These are phyloP conservation scores for Tenualosa ilisha DNA, from an alignment of 2,797 vertebrate genomes.

Conservation along the genomic window DNA sequence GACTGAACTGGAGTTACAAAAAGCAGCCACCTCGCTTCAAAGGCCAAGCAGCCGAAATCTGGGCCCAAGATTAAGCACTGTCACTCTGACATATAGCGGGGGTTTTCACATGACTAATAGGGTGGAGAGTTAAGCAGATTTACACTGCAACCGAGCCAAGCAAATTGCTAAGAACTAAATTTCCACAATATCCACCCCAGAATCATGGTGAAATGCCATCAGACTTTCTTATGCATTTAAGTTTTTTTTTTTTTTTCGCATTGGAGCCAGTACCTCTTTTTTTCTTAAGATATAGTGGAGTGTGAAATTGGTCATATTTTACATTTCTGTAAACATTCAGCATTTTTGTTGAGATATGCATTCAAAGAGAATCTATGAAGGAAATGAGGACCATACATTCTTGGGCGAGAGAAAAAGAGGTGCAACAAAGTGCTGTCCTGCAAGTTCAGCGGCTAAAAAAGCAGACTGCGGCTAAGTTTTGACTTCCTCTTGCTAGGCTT, in stretches of 20 bases:
- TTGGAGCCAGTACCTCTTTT: conserved; percentile 10
- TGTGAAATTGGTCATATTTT: conserved; percentile 14
- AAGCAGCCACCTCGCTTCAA: conserved; percentile 58
- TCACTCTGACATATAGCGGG: conserved; percentile 58
- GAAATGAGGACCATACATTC: neutral
- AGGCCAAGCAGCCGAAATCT: conserved; percentile 53
- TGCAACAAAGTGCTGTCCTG: neutral
- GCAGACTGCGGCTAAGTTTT: neutral
- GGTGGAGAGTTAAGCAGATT: conserved; percentile 55
- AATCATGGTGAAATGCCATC: conserved; percentile 48
- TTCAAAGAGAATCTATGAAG: neutral
- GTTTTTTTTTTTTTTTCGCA: conserved; percentile 36
- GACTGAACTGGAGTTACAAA: conserved; percentile 53
- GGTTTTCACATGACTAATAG: conserved; percentile 61
- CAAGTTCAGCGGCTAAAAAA: neutral
- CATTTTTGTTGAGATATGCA: neutral
- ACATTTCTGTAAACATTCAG: neutral
- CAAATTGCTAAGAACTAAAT: conserved; percentile 53
- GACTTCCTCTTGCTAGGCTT: conserved; percentile 50
- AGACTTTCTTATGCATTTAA: neutral
- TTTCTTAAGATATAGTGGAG: neutral
- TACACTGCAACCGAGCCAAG: conserved; percentile 55
- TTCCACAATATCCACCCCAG: conserved; percentile 33
- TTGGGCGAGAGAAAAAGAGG: neutral
- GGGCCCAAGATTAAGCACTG: conserved; percentile 59